A percentile compares a stretch with the other conserved stretches of the same genome.
Evolutionary conservation across 2,888 invertebrate genomes (phyloP).

Genomic region (Cerceris rybyensis): DNA sequence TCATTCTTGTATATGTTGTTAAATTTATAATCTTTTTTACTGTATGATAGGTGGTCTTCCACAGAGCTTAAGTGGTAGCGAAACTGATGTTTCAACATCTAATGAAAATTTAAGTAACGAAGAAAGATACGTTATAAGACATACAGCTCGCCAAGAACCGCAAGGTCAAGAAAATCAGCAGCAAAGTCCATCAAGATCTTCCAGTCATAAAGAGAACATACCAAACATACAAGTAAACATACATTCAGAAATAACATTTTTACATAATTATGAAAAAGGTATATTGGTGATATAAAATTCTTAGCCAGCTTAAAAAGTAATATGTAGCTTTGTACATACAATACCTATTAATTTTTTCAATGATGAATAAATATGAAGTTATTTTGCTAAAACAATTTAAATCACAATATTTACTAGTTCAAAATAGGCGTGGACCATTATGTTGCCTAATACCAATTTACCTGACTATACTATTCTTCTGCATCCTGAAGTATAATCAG

Average conservation of each 20-base stretch:
- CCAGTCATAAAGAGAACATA: constrained; percentile 80
- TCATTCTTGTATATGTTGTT: neutral
- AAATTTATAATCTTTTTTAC: neutral
- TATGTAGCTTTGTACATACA: neutral
- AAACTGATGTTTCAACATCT: constrained; percentile 94
- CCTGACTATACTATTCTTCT: constrained; percentile 19
- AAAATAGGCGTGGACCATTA: neutral
- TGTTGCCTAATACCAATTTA: constrained; percentile 14
- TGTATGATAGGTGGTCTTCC: constrained; percentile 84
- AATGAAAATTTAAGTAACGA: constrained; percentile 94
- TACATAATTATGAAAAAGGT: too few relatives aligned
- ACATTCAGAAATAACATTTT: neutral
- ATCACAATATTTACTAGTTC: neutral
- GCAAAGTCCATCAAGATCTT: constrained; percentile 84
- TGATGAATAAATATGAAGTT: neutral
- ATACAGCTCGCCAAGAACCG: constrained; percentile 93
- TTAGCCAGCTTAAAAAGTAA: too few relatives aligned
- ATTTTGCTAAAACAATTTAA: neutral
- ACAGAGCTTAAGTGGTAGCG: constrained; percentile 92
- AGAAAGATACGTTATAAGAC: constrained; percentile 91
- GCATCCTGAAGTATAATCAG: constrained; percentile 19
- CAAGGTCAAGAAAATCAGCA: constrained; percentile 94
- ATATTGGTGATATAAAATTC: too few relatives aligned
- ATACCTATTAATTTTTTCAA: neutral
- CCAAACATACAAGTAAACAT: constrained; percentile 78